Conservation (phyloP, 1,140 invertebrate genomes). For the Zaprionus ornatus region DNA sequence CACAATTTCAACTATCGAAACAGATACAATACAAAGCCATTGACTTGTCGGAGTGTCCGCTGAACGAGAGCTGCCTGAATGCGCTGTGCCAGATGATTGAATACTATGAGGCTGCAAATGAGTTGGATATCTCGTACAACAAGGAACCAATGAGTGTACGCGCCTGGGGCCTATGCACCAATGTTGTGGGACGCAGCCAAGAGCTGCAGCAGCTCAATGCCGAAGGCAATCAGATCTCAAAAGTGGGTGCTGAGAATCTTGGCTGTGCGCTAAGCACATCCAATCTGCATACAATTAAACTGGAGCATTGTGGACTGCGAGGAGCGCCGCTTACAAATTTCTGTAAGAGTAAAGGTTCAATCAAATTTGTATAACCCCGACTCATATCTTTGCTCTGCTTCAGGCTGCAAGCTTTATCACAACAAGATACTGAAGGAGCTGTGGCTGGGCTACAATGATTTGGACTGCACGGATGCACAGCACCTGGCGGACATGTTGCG, state of each 20-base stretch:
- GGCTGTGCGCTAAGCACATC: conserved; percentile 85
- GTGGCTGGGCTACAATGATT: conserved; percentile 92
- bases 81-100: conserved; percentile 96
- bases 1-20: not conserved
- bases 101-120: conserved; percentile 93
- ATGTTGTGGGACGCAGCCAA: conserved; percentile 78
- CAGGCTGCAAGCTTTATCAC: conserved; percentile 91
- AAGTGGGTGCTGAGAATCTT: conserved; percentile 72
- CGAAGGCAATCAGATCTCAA: conserved; percentile 79
- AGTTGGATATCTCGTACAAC: conserved; percentile 91
- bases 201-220: conserved; percentile 76
- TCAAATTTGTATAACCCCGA: not conserved
- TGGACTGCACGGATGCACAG: conserved; percentile 90
- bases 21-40: conserved; percentile 82
- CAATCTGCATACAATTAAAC: conserved; percentile 88
- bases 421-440: conserved; percentile 92
- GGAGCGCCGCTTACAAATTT: conserved; percentile 88
- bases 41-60: conserved; percentile 75
- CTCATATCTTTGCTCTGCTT: not conserved
- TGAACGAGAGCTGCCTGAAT: conserved; percentile 74
- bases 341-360: conserved; percentile 85
- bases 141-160: conserved; percentile 87
- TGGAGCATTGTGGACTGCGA: conserved; percentile 89
- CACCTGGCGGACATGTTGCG: conserved; percentile 90
- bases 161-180: conserved; percentile 88